These are phyloP conservation scores for Sterrhoptilus dennistouni DNA, from an alignment of 2,113 vertebrate genomes.

Conservation along the genomic window DNA sequence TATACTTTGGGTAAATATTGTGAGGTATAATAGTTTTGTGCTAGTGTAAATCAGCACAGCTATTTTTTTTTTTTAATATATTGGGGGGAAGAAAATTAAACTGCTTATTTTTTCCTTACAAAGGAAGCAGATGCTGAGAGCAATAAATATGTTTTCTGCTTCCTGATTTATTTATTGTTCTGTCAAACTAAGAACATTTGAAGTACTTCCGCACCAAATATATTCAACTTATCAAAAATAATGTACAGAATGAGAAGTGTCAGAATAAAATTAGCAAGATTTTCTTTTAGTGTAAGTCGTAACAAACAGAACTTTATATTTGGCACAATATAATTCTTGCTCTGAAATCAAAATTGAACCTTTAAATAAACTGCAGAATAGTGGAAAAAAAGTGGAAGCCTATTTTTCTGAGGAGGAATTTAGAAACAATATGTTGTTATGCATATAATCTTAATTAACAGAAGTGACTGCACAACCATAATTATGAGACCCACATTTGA, in stretches of 20 bases:
- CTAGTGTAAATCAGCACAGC: background rate
- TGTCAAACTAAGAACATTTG: constrained; percentile 35
- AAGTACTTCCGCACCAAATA: constrained; percentile 11
- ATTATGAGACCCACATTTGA: constrained; percentile 2
- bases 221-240: constrained; percentile 22
- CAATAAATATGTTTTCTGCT: background rate
- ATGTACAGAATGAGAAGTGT: background rate
- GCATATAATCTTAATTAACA: constrained; percentile 1
- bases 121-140: background rate
- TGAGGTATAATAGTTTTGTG: background rate
- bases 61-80: background rate
- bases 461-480: background rate
- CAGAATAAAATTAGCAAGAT: constrained; percentile 43
- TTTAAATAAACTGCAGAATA: background rate
- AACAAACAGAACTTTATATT: constrained; percentile 35
- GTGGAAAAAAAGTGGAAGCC: background rate
- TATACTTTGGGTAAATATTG: background rate
- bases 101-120: background rate
- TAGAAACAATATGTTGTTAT: constrained; percentile 1
- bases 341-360: background rate
- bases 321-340: background rate
- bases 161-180: constrained; percentile 42
- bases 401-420: background rate
- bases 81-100: background rate
- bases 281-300: background rate